A percentile compares a stretch with the other conserved stretches of the same genome.
Evolutionary conservation across 2,113 vertebrate genomes (phyloP).

Genomic region (Cheirogaleus medius): DNA sequence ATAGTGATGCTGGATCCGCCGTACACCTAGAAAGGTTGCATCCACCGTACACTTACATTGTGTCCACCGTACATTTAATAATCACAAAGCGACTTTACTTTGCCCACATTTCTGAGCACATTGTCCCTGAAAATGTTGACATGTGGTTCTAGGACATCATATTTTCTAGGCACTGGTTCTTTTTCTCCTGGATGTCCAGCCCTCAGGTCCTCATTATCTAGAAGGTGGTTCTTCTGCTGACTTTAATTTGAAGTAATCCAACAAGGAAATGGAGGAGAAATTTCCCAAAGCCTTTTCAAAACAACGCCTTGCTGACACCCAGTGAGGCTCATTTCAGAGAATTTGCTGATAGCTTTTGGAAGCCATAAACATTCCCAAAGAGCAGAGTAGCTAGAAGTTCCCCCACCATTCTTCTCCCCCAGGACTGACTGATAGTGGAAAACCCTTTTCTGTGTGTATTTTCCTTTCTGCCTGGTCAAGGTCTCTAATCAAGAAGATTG

Average conservation of each 20-base stretch:
- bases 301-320: not conserved
- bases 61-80: not conserved
- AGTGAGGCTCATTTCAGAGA: not conserved
- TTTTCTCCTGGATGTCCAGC: not conserved
- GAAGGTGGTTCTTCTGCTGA: not conserved
- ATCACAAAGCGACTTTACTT: not conserved
- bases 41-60: not conserved
- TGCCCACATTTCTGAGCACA: not conserved
- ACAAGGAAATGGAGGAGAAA: not conserved
- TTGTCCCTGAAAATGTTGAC: not conserved
- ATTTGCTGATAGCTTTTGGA: not conserved
- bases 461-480: not conserved
- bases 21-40: not conserved
- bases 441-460: not conserved
- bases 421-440: not conserved
- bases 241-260: not conserved
- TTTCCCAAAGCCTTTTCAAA: not conserved
- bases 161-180: not conserved
- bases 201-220: not conserved
- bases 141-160: not conserved
- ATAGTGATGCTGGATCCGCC: accelerated
- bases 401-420: not conserved
- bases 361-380: not conserved
- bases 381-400: not conserved
- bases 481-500: not conserved